Evolutionary conservation across 1,140 invertebrate genomes (phyloP), one percentile per base, ranked within the genome.

Genomic region (Camponotus pennsylvanicus): DNA sequence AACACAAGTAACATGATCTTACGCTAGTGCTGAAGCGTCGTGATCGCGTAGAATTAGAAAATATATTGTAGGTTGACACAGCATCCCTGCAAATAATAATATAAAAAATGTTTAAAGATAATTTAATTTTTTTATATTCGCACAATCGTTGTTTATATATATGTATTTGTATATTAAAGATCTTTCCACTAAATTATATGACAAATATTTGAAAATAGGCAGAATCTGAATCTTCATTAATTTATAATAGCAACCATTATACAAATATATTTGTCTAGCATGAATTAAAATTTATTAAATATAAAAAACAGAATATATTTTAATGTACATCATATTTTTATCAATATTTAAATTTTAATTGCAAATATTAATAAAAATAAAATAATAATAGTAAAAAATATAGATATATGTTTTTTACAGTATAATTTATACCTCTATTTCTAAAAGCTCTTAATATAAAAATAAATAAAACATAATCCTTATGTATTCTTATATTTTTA

Each of bases 11-110:
- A 86, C 40, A 42, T 87, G 27, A 85, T 92, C 97, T 98, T 95
- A 97, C 98, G 95, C 97, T 98, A 83, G 98, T 97, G 93, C 98
- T 98, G 93, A 98, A 98, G 89, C 98, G 96, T 77, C 98, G 96
- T 75, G 97, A 97, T 87, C 98, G 95, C 75, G 96, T 95, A 88
- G 96, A 93, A 87, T 95, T 95, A 57, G 96, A 95, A 92, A 97
- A 97, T 73, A 96, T 93, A 92, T 96, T 96, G 78, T 96, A 96
- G 70, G 95, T 94, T 37, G 96, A 95, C 32, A 94, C 93, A 80
- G 95, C 92, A 89, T 95, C 95, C 90, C 95, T 96, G 91, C 49
- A 95, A 95, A 91, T 55, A 75, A 64, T 57, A 42, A 73, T 32
- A 69, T 49, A 78, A 85, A 15, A 88, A 86, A 69, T 89, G 37